Evolutionary conservation across 2,888 invertebrate genomes (phyloP).

Genomic region (Eupithecia subfuscata): DNA sequence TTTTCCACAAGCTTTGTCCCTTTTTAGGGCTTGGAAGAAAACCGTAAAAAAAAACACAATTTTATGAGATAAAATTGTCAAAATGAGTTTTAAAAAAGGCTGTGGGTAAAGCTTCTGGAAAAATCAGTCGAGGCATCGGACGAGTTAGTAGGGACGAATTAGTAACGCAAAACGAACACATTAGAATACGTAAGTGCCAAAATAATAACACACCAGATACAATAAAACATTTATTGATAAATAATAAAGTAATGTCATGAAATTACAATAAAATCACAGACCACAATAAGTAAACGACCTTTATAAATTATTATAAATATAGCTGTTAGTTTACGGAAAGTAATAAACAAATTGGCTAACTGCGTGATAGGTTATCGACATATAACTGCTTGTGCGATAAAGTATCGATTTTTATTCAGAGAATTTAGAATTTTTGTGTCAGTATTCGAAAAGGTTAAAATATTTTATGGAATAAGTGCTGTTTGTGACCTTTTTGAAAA

Average conservation of each 20-base stretch:
- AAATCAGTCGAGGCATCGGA: background rate
- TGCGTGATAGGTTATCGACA: background rate
- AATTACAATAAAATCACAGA: constrained; percentile 60
- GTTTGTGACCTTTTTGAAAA: background rate
- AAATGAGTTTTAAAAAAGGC: background rate
- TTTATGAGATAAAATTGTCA: background rate
- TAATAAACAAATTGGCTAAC: background rate
- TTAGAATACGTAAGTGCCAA: constrained; percentile 18
- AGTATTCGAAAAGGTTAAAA: background rate
- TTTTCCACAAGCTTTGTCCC: background rate
- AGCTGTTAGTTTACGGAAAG: background rate
- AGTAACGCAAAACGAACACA: constrained; percentile 25
- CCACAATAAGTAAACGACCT: constrained; percentile 37
- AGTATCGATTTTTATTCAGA: background rate
- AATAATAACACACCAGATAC: constrained; percentile 43
- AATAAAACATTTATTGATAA: constrained; percentile 61
- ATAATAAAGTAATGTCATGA: constrained; percentile 65
- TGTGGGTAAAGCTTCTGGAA: background rate
- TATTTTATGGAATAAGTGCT: background rate
- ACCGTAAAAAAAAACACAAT: background rate
- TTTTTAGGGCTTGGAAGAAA: background rate
- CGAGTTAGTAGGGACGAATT: constrained; percentile 14
- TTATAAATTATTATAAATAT: constrained; percentile 22
- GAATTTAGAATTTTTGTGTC: background rate
- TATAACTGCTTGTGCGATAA: background rate